phyloP scores from a whole-genome alignment of 2,797 vertebrate species.

The Cottoperca gobio region DNA sequence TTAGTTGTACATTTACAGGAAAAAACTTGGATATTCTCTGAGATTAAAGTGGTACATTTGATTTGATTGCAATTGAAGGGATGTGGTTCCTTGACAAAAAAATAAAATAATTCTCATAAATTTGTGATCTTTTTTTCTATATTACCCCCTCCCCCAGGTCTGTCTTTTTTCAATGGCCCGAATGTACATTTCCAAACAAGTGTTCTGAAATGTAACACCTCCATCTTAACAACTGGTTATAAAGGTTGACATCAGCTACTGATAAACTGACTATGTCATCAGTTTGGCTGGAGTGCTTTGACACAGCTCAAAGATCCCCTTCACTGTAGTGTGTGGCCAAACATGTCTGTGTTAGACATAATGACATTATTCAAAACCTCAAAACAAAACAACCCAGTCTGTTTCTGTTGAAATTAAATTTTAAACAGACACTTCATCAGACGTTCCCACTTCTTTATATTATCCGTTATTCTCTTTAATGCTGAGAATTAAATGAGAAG shows the following conservation, averaged over 20 bases:
- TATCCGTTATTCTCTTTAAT: too few relatives aligned
- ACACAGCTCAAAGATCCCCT: not conserved
- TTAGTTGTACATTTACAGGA: too few relatives aligned
- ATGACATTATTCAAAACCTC: not conserved
- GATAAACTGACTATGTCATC: not conserved
- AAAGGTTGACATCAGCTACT: not conserved
- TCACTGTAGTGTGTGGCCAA: not conserved
- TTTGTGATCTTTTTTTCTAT: too few relatives aligned
- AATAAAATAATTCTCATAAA: too few relatives aligned
- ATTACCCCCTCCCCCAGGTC: too few relatives aligned
- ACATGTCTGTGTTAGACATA: not conserved
- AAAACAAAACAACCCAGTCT: not conserved
- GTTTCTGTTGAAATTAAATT: conserved; percentile 1
- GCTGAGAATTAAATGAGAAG: too few relatives aligned
- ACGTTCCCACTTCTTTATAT: not conserved
- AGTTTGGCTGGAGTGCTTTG: not conserved
- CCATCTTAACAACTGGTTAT: not conserved
- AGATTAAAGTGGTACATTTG: too few relatives aligned
- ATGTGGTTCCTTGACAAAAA: too few relatives aligned
- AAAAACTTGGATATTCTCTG: too few relatives aligned
- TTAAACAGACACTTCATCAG: not conserved
- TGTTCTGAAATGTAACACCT: not conserved
- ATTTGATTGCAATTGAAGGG: too few relatives aligned
- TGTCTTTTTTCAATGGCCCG: too few relatives aligned
- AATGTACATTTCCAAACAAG: too few relatives aligned